A percentile compares a stretch with the other conserved stretches of the same genome.
Evolutionary conservation across 1,140 invertebrate genomes (phyloP).

Genomic region (Hesperophylax magnus): DNA sequence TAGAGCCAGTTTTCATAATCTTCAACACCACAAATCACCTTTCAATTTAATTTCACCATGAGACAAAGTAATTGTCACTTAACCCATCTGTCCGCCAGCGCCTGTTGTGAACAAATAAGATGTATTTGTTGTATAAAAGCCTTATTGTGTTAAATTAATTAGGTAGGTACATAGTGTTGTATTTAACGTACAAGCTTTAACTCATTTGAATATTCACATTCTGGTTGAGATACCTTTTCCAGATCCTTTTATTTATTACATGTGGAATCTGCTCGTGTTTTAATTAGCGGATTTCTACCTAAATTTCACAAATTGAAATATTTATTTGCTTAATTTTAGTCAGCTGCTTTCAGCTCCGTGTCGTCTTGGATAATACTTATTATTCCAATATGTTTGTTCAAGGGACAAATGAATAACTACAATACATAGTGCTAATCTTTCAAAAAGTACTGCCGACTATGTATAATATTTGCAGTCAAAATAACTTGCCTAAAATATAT

Average conservation of each 20-base stretch:
- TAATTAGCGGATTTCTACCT: not conserved
- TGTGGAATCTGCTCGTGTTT: conserved; percentile 3
- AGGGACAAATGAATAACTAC: not conserved
- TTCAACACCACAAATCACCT: too few relatives aligned
- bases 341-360: too few relatives aligned
- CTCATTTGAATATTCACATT: not conserved
- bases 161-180: not conserved
- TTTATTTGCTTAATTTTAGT: conserved; percentile 9
- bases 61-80: too few relatives aligned
- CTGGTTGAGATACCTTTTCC: not conserved
- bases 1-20: too few relatives aligned
- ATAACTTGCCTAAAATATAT: conserved; percentile 3
- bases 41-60: too few relatives aligned
- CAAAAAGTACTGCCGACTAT: not conserved
- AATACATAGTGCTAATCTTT: not conserved
- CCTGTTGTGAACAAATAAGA: not conserved
- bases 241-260: not conserved
- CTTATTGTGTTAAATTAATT: not conserved
- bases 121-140: not conserved
- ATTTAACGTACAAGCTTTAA: not conserved
- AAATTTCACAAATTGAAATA: conserved; percentile 14
- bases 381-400: not conserved
- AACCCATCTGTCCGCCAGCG: too few relatives aligned
- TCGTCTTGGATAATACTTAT: not conserved
- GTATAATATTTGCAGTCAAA: conserved; percentile 1